Evolutionary conservation across 2,797 vertebrate genomes (phyloP), one percentile per base, ranked within the genome.

Genomic region (Pipistrellus nathusii): DNA sequence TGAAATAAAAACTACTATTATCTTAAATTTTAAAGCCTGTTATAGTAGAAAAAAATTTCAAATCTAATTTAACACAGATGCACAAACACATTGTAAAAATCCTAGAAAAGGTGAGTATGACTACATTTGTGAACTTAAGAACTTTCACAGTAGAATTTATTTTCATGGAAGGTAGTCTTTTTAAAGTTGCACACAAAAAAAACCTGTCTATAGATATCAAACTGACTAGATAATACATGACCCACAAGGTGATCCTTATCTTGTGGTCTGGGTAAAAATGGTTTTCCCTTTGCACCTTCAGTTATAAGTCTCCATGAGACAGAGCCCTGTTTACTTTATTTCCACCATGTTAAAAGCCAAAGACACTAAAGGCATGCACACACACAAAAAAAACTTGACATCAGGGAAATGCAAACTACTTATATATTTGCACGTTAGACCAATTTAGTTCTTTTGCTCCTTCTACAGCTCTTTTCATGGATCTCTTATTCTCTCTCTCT

Each of bases 61-160:
- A 69, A 94, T 93, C 41, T 86, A 94, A 95, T 86, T 75, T 85
- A 85, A 77, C 64, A 84, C 88, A 95, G 93, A 80, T 82, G 88
- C 57, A 32, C 15, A 51, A 30, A 69, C 21, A n/a, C 5, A 41
- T 66, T 72, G 57, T 59, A 94, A 53, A 85, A 85, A 75, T 35
- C 9, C 32, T 82, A 68, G 77, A 78, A 87, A 95, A 85, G 66
- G 64, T 71, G 85, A 88, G 4, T 8, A 23, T 93, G 87, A 78
- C 53, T 53, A 41, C 2, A 46, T 13, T 53, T 25, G 64, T 77
- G 81, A 68, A 55, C 86, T 85, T 55, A 57, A 90, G 64, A 76
- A 51, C 51, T 55, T n/a, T 38, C 5, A 4, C 4, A 68, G 73
- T n/a, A 89, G 69, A 71, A 71, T 64, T 17, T 51, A 66, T 68